These are phyloP conservation scores for Thrips palmi DNA, from an alignment of 1,140 invertebrate species.

Conservation along the genomic window DNA sequence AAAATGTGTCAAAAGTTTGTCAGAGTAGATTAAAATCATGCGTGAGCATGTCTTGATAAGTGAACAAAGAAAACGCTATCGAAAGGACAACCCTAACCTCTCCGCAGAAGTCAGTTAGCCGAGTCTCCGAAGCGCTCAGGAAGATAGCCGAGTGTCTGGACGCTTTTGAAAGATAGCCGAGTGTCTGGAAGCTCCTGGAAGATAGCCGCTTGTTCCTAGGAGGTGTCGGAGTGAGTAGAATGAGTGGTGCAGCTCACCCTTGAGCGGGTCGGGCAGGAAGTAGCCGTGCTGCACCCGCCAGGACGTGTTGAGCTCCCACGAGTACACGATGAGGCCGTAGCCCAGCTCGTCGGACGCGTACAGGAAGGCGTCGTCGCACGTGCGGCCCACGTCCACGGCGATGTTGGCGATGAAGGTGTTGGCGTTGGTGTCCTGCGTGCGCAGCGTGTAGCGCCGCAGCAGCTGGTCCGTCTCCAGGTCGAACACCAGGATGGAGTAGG, in stretches of 20 bases:
- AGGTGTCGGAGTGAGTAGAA: neutral
- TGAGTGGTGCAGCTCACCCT: conserved; percentile 24
- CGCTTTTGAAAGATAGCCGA: too few relatives aligned
- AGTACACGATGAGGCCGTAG: conserved; percentile 60
- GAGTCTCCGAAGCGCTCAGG: too few relatives aligned
- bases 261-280: conserved; percentile 58
- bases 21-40: too few relatives aligned
- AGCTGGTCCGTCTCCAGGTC: conserved; percentile 51
- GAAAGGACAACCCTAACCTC: too few relatives aligned
- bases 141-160: too few relatives aligned
- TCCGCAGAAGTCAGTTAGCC: too few relatives aligned
- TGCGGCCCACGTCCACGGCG: conserved; percentile 51
- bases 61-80: too few relatives aligned
- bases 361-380: conserved; percentile 54
- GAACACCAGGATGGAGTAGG: conserved; percentile 50
- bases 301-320: conserved; percentile 49
- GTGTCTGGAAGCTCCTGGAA: neutral
- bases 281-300: conserved; percentile 54
- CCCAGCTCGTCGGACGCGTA: conserved; percentile 67
- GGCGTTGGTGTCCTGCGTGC: conserved; percentile 47
- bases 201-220: neutral
- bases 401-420: conserved; percentile 68
- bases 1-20: too few relatives aligned
- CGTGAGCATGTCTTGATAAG: too few relatives aligned
- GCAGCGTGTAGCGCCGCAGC: conserved; percentile 46